phyloP scores from a whole-genome alignment of 1,140 invertebrate species.

The Heliconius hewitsoni region DNA sequence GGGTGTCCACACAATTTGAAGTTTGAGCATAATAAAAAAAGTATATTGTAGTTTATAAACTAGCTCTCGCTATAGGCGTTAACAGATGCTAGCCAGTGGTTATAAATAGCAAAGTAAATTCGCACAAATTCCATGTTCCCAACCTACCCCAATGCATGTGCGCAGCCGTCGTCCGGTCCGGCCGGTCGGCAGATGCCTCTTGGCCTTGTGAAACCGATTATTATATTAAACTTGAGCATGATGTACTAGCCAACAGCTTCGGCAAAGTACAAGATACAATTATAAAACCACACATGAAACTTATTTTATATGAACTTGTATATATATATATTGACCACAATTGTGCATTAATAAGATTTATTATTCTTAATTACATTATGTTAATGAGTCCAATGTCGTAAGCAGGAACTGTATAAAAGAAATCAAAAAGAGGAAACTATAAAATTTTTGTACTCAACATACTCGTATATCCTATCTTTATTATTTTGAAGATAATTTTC shows the following conservation, averaged over 20 bases:
- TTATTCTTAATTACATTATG: background rate
- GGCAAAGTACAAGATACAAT: background rate
- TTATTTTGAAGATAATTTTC: background rate
- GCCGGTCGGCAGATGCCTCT: constrained; percentile 48
- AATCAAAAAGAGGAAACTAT: background rate
- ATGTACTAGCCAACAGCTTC: background rate
- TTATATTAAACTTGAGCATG: constrained; percentile 2
- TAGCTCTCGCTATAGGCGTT: background rate
- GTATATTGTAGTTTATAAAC: background rate
- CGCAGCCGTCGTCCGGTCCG: constrained; percentile 53
- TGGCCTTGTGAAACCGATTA: constrained; percentile 31
- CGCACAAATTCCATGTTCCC: constrained; percentile 35
- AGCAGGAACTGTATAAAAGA: background rate
- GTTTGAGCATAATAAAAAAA: background rate
- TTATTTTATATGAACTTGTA: background rate
- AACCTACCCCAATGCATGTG: constrained; percentile 38
- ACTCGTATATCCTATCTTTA: background rate
- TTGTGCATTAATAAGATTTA: background rate
- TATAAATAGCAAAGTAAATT: constrained; percentile 19
- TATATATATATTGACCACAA: background rate
- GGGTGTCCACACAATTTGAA: background rate
- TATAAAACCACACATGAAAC: background rate
- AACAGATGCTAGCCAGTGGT: constrained; percentile 7
- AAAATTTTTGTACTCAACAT: background rate
- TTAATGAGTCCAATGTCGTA: background rate